Base-by-base conservation (phyloP, 2,113 vertebrate species). In the Irena cyanogastra region DNA sequence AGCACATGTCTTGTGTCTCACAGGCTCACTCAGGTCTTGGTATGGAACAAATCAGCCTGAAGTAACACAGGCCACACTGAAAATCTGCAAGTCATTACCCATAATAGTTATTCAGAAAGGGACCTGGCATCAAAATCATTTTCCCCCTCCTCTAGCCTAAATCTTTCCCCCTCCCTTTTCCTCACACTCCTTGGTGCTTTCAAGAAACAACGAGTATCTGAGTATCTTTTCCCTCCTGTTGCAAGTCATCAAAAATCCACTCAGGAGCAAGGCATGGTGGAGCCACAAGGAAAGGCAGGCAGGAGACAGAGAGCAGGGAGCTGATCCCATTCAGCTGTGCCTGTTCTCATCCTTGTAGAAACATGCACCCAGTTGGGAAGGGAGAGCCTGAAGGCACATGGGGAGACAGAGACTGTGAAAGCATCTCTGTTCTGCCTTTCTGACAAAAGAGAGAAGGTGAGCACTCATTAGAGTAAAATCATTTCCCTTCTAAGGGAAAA, bases 81-180 rank as follows among this genome's bases (percentile, higher is more conserved):
- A 74, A 81, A 83, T 95, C 95, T 97, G 95, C 75, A 95, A 97
- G 63, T 82, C 79, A 87, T 96, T 97, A 95, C 35, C 52, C n/a
- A 31, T 89, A 93, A 96, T 68, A 86, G 78, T 90, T 95, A 89
- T 89, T 91, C 81, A 92, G 74, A 96, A 92, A 92, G 33, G 68
- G 37, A 90, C 31, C 66, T 96, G 78, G 94, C 94, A 95, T 70
- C 50, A 91, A 86, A 83, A 59, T 33, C 2, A 20, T 83, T 74
- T 87, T 30, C 63, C 33, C 17, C 60, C 47, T 71, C 39, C 59
- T 95, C 39, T 50, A 31, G 16, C n/a, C 42, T 70, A 78, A 85
- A 82, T 60, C 45, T 72, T 79, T 89, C 6, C 37, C 41, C 19
- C 35, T 82, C 61, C 35, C 33, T 74, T 84, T 89, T 86, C 74